phyloP scores from a whole-genome alignment of 2,888 invertebrate genomes.

The Scaptomyza tumidula region DNA sequence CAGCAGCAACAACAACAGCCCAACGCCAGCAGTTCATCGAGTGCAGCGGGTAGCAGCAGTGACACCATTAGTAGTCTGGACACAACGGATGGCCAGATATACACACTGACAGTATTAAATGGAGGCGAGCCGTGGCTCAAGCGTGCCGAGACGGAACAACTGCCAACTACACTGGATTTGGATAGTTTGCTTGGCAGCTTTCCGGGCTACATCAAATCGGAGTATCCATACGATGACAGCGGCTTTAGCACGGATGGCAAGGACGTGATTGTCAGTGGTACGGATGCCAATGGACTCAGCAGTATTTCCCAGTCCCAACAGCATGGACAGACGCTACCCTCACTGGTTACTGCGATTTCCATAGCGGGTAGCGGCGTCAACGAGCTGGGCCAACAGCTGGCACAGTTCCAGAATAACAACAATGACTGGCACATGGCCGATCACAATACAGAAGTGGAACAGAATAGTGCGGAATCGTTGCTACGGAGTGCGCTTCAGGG shows the following conservation, averaged over 20 bases:
- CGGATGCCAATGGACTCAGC: slow-evolving; percentile 67
- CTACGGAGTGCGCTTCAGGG: slow-evolving; percentile 93
- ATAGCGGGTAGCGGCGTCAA: slow-evolving; percentile 64
- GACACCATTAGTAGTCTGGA: slow-evolving; percentile 78
- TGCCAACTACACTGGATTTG: slow-evolving; percentile 89
- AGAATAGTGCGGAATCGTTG: slow-evolving; percentile 88
- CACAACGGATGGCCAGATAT: slow-evolving; percentile 91
- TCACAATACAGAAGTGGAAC: slow-evolving; percentile 87
- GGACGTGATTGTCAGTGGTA: slow-evolving; percentile 74
- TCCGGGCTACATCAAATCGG: slow-evolving; percentile 89
- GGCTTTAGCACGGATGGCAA: slow-evolving; percentile 88
- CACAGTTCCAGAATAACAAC: slow-evolving; percentile 88
- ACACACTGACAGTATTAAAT: slow-evolving; percentile 94
- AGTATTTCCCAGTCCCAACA: slow-evolving; percentile 71
- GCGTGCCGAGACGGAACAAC: slow-evolving; percentile 86
- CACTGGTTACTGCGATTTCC: slow-evolving; percentile 79
- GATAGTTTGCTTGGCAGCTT: slow-evolving; percentile 92
- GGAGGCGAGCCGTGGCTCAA: slow-evolving; percentile 89
- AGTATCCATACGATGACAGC: slow-evolving; percentile 91
- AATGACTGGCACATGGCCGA: slow-evolving; percentile 93
- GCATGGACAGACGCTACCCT: slow-evolving; percentile 76
- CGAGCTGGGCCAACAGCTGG: slow-evolving; percentile 85
- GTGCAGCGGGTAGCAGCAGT: slow-evolving; percentile 74
- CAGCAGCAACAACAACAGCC: slow-evolving; percentile 50
- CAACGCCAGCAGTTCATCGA: slow-evolving; percentile 68